Evolutionary conservation across 37 sponge, comb jelly and placozoan species (phyloP).

Genomic region (Corticium candelabrum): DNA sequence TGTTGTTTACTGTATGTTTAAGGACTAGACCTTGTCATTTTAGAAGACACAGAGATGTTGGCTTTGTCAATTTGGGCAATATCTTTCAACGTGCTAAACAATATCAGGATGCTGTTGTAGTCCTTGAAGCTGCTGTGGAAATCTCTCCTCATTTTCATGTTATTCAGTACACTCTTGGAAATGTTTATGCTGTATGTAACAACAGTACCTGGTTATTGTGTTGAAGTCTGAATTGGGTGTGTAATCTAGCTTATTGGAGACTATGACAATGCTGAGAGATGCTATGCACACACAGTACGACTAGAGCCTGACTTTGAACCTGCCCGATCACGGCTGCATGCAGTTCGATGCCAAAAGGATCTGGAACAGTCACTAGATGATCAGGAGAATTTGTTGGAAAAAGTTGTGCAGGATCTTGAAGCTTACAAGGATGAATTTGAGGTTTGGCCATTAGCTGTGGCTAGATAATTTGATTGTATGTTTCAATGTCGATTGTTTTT

Average conservation of each 20-base stretch:
- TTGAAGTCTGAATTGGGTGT: not conserved
- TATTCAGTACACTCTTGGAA: slow-evolving; percentile 55
- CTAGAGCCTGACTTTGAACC: not conserved
- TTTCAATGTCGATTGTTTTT: too few species aligned
- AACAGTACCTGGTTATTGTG: not conserved
- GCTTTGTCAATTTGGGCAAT: slow-evolving; percentile 59
- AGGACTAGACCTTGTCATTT: not conserved
- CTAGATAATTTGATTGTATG: too few species aligned
- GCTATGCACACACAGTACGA: not conserved
- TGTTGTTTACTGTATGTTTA: too few species aligned
- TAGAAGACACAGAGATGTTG: slow-evolving; percentile 44
- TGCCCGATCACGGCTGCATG: not conserved
- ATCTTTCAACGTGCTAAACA: slow-evolving; percentile 43
- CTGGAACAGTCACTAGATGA: not conserved
- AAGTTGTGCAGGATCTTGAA: not conserved
- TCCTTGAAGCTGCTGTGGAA: slow-evolving; percentile 28
- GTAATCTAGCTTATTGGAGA: not conserved
- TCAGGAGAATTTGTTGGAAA: not conserved
- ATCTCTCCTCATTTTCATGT: slow-evolving; percentile 24
- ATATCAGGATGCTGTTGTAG: slow-evolving; percentile 38
- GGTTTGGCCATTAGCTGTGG: too few species aligned
- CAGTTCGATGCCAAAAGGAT: not conserved
- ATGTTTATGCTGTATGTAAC: slow-evolving; percentile 60
- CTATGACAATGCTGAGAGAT: not conserved
- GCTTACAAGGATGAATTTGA: not conserved